Evolutionary conservation across 2,888 invertebrate genomes (phyloP).

Genomic region (Endotricha flammealis): DNA sequence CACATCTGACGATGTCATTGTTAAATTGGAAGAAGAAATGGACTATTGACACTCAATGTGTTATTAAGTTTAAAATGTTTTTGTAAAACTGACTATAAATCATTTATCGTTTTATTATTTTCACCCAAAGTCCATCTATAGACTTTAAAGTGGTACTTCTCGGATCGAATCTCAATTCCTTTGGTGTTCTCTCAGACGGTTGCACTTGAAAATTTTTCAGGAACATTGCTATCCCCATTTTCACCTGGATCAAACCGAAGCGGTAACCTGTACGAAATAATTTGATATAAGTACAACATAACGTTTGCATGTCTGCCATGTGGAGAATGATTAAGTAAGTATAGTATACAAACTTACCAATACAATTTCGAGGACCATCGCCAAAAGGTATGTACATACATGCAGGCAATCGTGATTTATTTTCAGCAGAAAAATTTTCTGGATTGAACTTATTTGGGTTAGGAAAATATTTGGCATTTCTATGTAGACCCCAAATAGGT

Average conservation of each 20-base stretch:
- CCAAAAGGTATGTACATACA: conserved; percentile 20
- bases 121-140: conserved; percentile 16
- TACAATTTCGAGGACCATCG: conserved; percentile 18
- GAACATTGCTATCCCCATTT: conserved; percentile 18
- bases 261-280: conserved; percentile 15
- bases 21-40: too few relatives aligned
- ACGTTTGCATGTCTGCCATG: too few relatives aligned
- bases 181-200: conserved; percentile 14
- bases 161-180: conserved; percentile 9
- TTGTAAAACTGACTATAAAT: too few relatives aligned
- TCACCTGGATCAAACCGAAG: conserved; percentile 19
- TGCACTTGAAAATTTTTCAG: conserved; percentile 17
- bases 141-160: conserved; percentile 12
- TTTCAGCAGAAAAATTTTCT: conserved; percentile 18
- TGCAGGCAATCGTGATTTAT: conserved; percentile 13
- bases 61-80: too few relatives aligned
- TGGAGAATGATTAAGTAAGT: neutral
- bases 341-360: conserved; percentile 10
- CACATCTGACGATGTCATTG: too few relatives aligned
- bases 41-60: too few relatives aligned
- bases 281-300: neutral
- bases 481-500: conserved; percentile 14
- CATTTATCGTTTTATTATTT: conserved; percentile 15
- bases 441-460: conserved; percentile 19
- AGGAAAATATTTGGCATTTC: conserved; percentile 15